These are phyloP conservation scores for Guaruba guarouba DNA, from an alignment of 2,113 vertebrate genomes.

Conservation along the genomic window DNA sequence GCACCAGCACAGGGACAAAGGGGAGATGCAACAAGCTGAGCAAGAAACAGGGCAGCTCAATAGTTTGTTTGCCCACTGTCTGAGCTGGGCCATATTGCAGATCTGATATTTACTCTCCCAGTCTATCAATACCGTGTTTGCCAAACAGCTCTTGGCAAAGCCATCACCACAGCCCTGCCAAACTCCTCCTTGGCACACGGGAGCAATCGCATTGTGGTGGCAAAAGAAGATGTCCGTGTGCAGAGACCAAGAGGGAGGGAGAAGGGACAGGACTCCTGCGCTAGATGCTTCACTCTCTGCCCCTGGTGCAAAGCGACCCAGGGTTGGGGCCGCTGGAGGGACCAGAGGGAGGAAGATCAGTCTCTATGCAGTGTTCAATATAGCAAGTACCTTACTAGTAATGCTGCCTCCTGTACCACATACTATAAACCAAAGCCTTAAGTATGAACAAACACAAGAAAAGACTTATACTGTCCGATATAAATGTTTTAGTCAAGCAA, in stretches of 20 bases:
- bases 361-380: not conserved
- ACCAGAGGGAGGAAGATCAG: not conserved
- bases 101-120: not conserved
- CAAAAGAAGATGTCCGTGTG: not conserved
- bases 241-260: not conserved
- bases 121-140: not conserved
- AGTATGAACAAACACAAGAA: not conserved
- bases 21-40: not conserved
- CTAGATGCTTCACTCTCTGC: not conserved
- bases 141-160: not conserved
- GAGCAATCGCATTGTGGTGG: accelerated
- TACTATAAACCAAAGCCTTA: not conserved
- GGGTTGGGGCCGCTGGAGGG: not conserved
- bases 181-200: not conserved
- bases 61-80: not conserved
- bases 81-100: not conserved
- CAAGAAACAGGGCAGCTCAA: not conserved
- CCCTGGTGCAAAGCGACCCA: too few relatives aligned
- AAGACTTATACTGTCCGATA: not conserved
- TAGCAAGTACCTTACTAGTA: not conserved
- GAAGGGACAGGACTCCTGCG: not conserved
- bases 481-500: not conserved
- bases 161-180: not conserved
- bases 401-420: not conserved
- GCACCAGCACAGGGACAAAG: accelerated